Evolutionary conservation across 2,113 vertebrate species (phyloP).

Genomic region (Balaenoptera acutorostrata): DNA sequence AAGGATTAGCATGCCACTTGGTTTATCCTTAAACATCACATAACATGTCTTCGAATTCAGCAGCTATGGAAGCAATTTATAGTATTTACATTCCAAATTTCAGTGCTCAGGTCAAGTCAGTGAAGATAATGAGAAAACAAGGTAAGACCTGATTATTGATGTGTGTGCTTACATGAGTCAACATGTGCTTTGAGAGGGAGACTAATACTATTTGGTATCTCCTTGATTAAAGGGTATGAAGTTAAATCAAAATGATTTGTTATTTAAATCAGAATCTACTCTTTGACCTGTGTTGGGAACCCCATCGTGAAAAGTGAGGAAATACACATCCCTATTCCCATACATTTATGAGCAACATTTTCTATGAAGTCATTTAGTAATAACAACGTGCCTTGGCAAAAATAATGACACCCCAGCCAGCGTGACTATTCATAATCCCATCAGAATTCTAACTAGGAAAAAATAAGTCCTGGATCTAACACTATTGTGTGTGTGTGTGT

Average conservation of each 20-base stretch:
- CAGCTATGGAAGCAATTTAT: background rate
- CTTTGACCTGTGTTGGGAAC: background rate
- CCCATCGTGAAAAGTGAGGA: slow-evolving; percentile 2
- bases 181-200: background rate
- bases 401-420: background rate
- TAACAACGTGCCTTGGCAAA: background rate
- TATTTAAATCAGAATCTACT: slow-evolving; percentile 35
- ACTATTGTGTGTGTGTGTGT: background rate
- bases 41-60: background rate
- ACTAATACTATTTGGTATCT: background rate
- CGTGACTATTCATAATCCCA: background rate
- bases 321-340: background rate
- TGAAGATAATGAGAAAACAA: background rate
- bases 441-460: slow-evolving; percentile 29
- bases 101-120: background rate
- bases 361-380: background rate
- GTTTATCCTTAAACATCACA: background rate
- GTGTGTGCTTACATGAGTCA: background rate
- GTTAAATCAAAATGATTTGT: background rate
- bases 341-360: background rate
- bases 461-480: background rate
- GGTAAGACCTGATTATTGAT: background rate
- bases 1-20: background rate
- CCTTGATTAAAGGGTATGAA: background rate
- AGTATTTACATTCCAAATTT: slow-evolving; percentile 15